Base-by-base conservation (phyloP, 1,140 invertebrate species). In the Akabosia matsudoensis region DNA sequence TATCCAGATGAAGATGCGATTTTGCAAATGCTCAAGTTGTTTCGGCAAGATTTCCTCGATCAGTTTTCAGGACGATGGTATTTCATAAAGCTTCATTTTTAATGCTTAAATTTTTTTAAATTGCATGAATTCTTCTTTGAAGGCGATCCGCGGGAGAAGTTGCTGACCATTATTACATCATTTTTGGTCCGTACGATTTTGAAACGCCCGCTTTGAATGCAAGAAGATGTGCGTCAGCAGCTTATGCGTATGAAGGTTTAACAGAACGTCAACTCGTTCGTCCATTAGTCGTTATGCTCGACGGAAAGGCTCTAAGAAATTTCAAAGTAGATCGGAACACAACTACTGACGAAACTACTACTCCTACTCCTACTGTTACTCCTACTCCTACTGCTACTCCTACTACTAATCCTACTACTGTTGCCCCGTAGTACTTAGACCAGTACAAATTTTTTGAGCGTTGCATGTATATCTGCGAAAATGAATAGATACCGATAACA, bases 161-260 rank as follows among this genome's bases (percentile, higher is more conserved):
- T 14, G 26, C 33, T 1, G 33, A 3, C n/a, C 37, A 45, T 22
- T 72, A 37, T 22, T 13, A 3, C 30, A 72, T 72, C n/a, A 45
- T 72, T 37, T 72, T 72, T 28, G 70, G 70, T 16, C 70, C 70
- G 1, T 37, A 22, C n/a, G 70, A 72, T 24, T 72, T 45, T 26
- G 2, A 22, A 10, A 37, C 33, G 10, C 3, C 70, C 1, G 10
- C 33, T 3, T 14, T 2, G 14, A 72, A 72, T 72, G n/a, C 24
- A 28, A 3, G 70, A 1, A 51, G 14, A 24, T 72, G 70, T 45
- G 22, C 33, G 1, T 18, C 33, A 24, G 70, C 70, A 10, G 13
- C 70, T 18, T 72, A 37, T 22, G 33, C 34, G 45, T 72, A 51
- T 34, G 70, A 72, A 37, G 34, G 70, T 16, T 7, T 72, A 13